Conservation (phyloP, 1,140 invertebrate genomes). For the Lutraria rhynchaena region DNA sequence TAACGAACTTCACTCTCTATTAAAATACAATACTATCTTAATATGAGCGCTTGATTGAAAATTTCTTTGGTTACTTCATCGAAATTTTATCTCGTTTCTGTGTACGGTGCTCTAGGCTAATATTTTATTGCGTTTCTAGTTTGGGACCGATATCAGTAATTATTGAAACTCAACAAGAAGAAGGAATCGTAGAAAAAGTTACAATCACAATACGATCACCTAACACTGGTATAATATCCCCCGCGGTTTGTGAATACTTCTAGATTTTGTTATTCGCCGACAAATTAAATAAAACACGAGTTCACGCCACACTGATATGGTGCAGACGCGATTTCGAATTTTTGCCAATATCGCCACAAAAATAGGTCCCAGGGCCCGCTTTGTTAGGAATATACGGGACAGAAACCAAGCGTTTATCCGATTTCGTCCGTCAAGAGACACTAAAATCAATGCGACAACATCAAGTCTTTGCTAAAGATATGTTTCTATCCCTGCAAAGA, state of each 20-base stretch:
- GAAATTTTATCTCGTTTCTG: not conserved
- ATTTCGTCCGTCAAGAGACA: slow-evolving; percentile 53
- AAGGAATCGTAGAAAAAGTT: not conserved
- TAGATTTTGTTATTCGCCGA: slow-evolving; percentile 50
- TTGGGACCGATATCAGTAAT: slow-evolving; percentile 15
- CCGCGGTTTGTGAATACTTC: slow-evolving; percentile 44
- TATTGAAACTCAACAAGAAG: slow-evolving; percentile 29
- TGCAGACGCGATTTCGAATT: slow-evolving; percentile 58
- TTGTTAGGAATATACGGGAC: slow-evolving; percentile 61
- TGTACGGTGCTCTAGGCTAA: not conserved
- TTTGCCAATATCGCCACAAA: slow-evolving; percentile 52
- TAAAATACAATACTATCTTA: too few relatives aligned
- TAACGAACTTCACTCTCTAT: too few relatives aligned
- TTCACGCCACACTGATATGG: slow-evolving; percentile 52
- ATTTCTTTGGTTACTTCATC: not conserved
- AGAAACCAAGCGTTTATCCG: slow-evolving; percentile 49
- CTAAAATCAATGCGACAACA: slow-evolving; percentile 57
- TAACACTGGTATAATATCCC: slow-evolving; percentile 38
- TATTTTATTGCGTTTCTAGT: slow-evolving; percentile 8
- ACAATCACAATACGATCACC: slow-evolving; percentile 13
- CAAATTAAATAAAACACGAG: slow-evolving; percentile 58
- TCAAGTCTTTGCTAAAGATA: slow-evolving; percentile 11
- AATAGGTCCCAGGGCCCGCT: slow-evolving; percentile 59
- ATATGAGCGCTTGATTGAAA: too few relatives aligned
- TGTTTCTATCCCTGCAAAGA: slow-evolving; percentile 11